phyloP scores from a whole-genome alignment of 2,113 vertebrate species.

The Catharus fuscescens region DNA sequence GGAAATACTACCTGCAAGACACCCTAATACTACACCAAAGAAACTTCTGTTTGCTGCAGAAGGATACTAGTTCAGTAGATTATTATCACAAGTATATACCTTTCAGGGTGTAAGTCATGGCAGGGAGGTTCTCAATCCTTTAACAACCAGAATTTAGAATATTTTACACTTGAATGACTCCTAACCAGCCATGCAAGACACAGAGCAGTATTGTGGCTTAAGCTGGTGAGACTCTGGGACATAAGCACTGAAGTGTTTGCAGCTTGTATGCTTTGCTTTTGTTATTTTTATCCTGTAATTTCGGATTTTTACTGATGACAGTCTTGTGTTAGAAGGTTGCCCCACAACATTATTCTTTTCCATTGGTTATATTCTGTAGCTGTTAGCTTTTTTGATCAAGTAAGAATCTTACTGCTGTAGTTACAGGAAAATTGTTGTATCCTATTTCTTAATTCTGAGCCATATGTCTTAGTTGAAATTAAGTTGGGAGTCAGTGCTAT shows the following conservation, averaged over 20 bases:
- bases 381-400: background rate
- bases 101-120: background rate
- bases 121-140: slow-evolving; percentile 16
- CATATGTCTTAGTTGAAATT: background rate
- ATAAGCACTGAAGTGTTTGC: background rate
- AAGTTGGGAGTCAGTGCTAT: background rate
- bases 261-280: background rate
- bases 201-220: slow-evolving; percentile 36
- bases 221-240: slow-evolving; percentile 8
- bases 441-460: background rate
- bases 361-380: background rate
- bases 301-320: background rate
- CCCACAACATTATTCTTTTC: background rate
- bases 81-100: background rate
- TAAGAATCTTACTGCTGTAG: background rate
- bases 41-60: background rate
- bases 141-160: slow-evolving; percentile 73
- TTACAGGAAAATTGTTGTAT: background rate
- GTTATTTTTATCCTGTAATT: background rate
- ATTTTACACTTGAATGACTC: slow-evolving; percentile 73
- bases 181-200: slow-evolving; percentile 58
- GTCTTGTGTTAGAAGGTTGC: background rate
- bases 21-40: background rate
- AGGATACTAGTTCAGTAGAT: background rate
- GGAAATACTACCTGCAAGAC: background rate